Conservation (phyloP, 2,113 vertebrate genomes). For the Gasterosteus nipponicus region DNA sequence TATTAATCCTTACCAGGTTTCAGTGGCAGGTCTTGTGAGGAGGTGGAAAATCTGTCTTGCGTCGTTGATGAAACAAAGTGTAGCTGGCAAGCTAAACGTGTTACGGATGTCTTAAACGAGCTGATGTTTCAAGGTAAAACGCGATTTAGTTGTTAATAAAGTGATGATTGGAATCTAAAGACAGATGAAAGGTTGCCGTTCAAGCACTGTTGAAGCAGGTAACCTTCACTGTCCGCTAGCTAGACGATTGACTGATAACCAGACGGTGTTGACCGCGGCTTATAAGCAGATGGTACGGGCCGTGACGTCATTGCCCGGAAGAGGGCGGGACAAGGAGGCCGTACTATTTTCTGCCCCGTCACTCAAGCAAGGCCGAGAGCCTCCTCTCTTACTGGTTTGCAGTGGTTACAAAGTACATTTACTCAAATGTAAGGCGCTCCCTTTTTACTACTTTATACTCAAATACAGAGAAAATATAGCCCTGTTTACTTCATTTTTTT, state of each 20-base stretch:
- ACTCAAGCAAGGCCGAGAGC: not conserved
- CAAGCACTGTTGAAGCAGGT: constrained; percentile 93
- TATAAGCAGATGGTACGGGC: not conserved
- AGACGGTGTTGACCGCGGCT: not conserved
- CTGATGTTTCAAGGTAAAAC: not conserved
- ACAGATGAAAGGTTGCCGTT: constrained; percentile 84
- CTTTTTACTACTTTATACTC: not conserved
- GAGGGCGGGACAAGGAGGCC: not conserved
- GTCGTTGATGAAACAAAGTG: constrained; percentile 48
- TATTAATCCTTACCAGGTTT: constrained; percentile 33
- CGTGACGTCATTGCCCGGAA: constrained; percentile 29
- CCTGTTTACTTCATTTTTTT: not conserved
- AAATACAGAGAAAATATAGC: not conserved
- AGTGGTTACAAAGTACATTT: not conserved
- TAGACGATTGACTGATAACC: constrained; percentile 17
- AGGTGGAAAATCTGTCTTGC: constrained; percentile 10
- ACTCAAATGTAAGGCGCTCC: not conserved
- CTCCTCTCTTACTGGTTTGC: not conserved
- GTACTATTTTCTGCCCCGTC: not conserved
- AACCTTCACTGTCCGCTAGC: constrained; percentile 78
- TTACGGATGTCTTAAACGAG: not conserved
- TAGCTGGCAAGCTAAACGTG: constrained; percentile 28
- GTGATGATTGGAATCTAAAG: not conserved
- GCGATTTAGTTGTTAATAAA: not conserved
- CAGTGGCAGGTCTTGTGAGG: constrained; percentile 1